Percentiles rank a stretch among this genome's conserved stretches.
These are phyloP conservation scores for Augochlorella aurata DNA, from an alignment of 2,888 invertebrate genomes.

Conservation along the genomic window DNA sequence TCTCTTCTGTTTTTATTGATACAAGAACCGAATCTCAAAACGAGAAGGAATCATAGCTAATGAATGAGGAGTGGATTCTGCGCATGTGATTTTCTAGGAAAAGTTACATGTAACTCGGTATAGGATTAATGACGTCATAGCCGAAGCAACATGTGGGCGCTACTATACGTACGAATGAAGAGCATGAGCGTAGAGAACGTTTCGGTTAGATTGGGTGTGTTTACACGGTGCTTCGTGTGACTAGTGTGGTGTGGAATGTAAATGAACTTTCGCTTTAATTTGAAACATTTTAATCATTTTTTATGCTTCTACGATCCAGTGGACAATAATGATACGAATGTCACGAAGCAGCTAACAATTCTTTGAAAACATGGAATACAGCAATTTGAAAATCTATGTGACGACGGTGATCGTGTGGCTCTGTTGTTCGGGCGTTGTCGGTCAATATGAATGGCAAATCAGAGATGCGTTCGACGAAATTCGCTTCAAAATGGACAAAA, in stretches of 20 bases:
- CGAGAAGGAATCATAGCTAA: no score
- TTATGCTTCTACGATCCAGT: background rate
- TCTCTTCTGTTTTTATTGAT: background rate
- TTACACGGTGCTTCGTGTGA: constrained; percentile 1
- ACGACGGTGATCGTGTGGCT: constrained; percentile 62
- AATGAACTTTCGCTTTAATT: constrained; percentile 9
- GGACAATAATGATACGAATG: background rate
- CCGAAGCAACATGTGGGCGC: constrained; percentile 2
- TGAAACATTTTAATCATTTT: background rate
- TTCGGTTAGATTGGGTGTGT: constrained; percentile 19
- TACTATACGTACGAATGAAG: background rate
- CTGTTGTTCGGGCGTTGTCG: constrained; percentile 86
- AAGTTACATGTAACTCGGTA: constrained; percentile 43
- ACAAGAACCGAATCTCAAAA: no score
- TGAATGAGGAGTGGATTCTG: background rate
- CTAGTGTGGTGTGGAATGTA: constrained; percentile 10
- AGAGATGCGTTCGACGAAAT: constrained; percentile 95
- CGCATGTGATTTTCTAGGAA: background rate
- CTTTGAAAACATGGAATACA: constrained; percentile 24
- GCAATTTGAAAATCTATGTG: constrained; percentile 24
- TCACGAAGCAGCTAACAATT: background rate
- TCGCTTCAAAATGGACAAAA: constrained; percentile 91
- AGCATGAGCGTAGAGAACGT: background rate
- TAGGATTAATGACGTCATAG: constrained; percentile 43
- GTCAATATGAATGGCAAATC: constrained; percentile 95